Base-by-base conservation (phyloP, 30 jellyfish, hydroid and myxozoan genomes). In the Cassiopea andromeda region DNA sequence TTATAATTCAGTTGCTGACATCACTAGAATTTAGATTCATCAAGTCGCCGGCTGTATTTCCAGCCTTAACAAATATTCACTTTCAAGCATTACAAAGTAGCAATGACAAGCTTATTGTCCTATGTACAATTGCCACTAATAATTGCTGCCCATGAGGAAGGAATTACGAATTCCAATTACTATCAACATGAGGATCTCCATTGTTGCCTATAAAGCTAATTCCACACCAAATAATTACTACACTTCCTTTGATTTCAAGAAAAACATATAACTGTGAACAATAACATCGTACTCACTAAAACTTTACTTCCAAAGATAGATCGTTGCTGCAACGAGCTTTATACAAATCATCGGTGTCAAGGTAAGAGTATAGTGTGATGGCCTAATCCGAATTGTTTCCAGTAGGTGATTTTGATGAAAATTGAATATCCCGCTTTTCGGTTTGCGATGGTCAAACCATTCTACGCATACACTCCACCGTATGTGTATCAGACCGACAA, bases 341-440 rank as follows among this genome's bases (percentile, higher is more conserved):
- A 50, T 50, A 50, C 64, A 9, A 50, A 5, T 50, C 5, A 50
- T 50, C 64, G 9, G 9, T 50, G 64, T 50, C 64, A 50, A 50
- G 64, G 5, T 9, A 50, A 50, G 64, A 5, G 64, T 50, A 5
- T 5, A 9, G 5, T 9, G 8, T 2, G 14, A 61, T 61, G 73
- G 73, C 73, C 73, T 61, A 61, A 61, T 61, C 73, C 73, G 14
- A 61, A 61, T 61, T 61, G 73, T 61, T 61, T 61, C 73, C 19
- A 61, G 19, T 61, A 4, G 43, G 14, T 14, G 73, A 17, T 61
- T 1, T 61, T n/a, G 92, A 44, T 77, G 89, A 77, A 77, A 86
- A 86, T 86, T 86, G 94, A 86, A 86, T 75, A 87, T 86, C 94
- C 94, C 94, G 94, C 94, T 86, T 60, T 73, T 81, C 64, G 12